Conservation (phyloP, 1,140 invertebrate species). For the Drosophila hydei region DNA sequence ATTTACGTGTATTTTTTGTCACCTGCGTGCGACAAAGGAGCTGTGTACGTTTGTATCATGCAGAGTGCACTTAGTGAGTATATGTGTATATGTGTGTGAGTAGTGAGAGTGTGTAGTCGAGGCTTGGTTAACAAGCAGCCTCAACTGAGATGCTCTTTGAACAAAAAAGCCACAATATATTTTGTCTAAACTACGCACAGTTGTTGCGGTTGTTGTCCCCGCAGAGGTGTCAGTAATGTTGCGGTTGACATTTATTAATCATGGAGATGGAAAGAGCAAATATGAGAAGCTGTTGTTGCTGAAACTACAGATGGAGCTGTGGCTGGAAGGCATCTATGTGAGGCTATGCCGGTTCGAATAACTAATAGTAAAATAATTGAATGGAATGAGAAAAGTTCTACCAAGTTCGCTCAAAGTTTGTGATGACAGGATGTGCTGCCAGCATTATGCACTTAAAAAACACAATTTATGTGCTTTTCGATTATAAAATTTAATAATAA, state of each 20-base stretch:
- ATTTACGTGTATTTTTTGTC: constrained; percentile 63
- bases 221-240: constrained; percentile 73
- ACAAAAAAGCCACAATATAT: constrained; percentile 62
- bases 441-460: constrained; percentile 8
- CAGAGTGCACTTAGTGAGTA: constrained; percentile 39
- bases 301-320: constrained; percentile 20
- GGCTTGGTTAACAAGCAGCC: constrained; percentile 13
- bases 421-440: constrained; percentile 22
- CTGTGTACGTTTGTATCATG: constrained; percentile 48
- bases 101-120: constrained; percentile 7
- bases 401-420: too few species aligned
- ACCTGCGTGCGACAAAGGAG: constrained; percentile 70
- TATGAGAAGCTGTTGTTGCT: constrained; percentile 2
- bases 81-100: constrained; percentile 16
- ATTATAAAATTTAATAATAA: constrained; percentile 6
- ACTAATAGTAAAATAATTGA: constrained; percentile 74
- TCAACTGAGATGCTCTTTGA: background rate
- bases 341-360: constrained; percentile 50
- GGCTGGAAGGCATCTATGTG: background rate
- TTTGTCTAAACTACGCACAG: constrained; percentile 49
- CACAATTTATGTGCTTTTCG: background rate
- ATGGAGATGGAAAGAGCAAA: constrained; percentile 46
- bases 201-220: constrained; percentile 13
- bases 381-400: constrained; percentile 67
- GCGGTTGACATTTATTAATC: constrained; percentile 79